These are phyloP conservation scores for Lepisosteus oculatus DNA, from an alignment of 2,113 vertebrate genomes.

Conservation along the genomic window DNA sequence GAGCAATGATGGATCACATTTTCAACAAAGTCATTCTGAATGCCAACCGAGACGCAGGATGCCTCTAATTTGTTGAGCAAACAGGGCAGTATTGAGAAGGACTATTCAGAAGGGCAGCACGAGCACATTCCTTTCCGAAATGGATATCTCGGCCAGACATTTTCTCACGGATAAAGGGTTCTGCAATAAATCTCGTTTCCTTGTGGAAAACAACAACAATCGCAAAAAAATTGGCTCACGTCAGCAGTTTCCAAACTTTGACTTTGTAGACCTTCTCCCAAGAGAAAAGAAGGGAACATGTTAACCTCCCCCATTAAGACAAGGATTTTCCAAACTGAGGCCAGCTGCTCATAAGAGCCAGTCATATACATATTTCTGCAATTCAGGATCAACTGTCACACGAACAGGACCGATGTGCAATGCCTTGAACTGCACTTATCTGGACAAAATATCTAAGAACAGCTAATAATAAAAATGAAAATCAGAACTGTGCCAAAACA, in stretches of 20 bases:
- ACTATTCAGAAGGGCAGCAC: background rate
- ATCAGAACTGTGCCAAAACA: no score
- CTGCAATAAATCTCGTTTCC: background rate
- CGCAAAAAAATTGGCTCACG: background rate
- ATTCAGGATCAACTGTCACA: no score
- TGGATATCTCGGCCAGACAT: background rate
- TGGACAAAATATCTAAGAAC: no score
- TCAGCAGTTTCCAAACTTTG: constrained; percentile 1
- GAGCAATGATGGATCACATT: no score
- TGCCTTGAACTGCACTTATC: no score
- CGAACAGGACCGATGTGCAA: no score
- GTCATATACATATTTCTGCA: no score
- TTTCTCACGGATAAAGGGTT: background rate
- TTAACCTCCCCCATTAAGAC: background rate
- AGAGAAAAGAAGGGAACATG: background rate
- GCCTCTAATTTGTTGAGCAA: background rate
- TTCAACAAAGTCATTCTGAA: no score
- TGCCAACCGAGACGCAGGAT: no score
- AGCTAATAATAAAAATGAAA: no score
- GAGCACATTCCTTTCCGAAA: background rate
- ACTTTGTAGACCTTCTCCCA: background rate
- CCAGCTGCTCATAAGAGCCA: no score
- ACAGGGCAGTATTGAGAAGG: background rate
- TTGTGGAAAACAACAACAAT: background rate
- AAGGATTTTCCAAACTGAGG: background rate